Base-by-base conservation (phyloP, 2,113 vertebrate genomes). In the Oreochromis niloticus region DNA sequence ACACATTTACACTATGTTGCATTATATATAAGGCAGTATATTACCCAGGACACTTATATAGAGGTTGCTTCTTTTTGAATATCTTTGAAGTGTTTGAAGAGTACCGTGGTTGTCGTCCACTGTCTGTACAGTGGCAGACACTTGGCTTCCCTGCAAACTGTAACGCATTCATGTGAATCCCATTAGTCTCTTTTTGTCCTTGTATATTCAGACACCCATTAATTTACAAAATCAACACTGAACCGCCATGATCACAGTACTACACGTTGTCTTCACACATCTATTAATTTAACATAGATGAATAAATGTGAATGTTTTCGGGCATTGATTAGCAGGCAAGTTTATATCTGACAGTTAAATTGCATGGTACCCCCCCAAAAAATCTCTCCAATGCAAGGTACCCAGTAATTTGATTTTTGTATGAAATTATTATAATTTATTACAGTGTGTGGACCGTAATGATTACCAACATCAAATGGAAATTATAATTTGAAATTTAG, bases 351-450 rank as follows among this genome's bases (percentile, higher is more conserved):
- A 99, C 98, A 99, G 98, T 97, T 98, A 98, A 98, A 99, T 99
- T 99, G 97, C 96, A 97, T 97, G 97, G 97, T 98, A 97, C 96
- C 95, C 97, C 97, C n/a, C 0, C 1, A 96, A 97, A 97, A 97
- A 97, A 97, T 95, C 97, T 96, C 96, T 97, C 97, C 97, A 96
- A 96, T 96, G 96, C 95, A 96, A 98, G 97, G 97, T 98, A 98
- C 97, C 98, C 97, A 97, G 97, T 98, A 98, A 99, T 99, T 99
- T 97, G 96, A 98, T 98, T 98, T 98, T 98, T 97, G 97, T 97
- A 96, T 97, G 96, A 98, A 98, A 98, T 99, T 98, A 98, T 98
- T 97, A 97, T 98, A 97, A 98, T 99, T 98, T 98, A 99, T 99
- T 98, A 98, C 97, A 97, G 97, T 97, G 96, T 97, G 97, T 97